These are phyloP conservation scores for Caprella mutica DNA, from an alignment of 2,888 invertebrate genomes.

Conservation along the genomic window DNA sequence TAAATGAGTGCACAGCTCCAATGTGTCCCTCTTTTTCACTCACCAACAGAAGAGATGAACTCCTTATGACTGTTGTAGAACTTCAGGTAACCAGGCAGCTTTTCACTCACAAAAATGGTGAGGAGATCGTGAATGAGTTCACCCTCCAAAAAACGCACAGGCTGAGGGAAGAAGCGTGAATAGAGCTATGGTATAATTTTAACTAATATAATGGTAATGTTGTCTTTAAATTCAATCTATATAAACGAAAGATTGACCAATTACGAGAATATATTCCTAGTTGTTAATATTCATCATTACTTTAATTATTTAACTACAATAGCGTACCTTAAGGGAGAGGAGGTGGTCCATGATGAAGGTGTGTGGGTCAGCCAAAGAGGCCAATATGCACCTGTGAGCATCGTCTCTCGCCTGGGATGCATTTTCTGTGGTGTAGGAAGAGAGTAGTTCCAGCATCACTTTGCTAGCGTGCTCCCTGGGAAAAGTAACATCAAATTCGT, in stretches of 20 bases:
- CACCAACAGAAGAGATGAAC: slow-evolving; percentile 57
- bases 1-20: too few relatives aligned
- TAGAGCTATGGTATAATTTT: not conserved
- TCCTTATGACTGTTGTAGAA: slow-evolving; percentile 89
- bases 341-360: slow-evolving; percentile 91
- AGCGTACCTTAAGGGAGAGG: slow-evolving; percentile 57
- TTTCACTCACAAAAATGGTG: slow-evolving; percentile 88
- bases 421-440: slow-evolving; percentile 93
- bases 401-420: slow-evolving; percentile 93
- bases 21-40: slow-evolving; percentile 14
- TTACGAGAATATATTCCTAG: not conserved
- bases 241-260: too few relatives aligned
- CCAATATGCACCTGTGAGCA: slow-evolving; percentile 89
- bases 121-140: slow-evolving; percentile 88
- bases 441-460: slow-evolving; percentile 91
- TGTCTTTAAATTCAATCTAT: too few relatives aligned
- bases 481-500: not conserved
- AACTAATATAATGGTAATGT: too few relatives aligned
- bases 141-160: slow-evolving; percentile 83
- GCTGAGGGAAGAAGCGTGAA: too few relatives aligned
- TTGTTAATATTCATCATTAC: not conserved
- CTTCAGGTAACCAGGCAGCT: slow-evolving; percentile 75
- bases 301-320: not conserved
- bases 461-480: slow-evolving; percentile 73
- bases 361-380: slow-evolving; percentile 87